Base-by-base conservation (phyloP, 2,888 invertebrate genomes). In the Clitarchus hookeri region DNA sequence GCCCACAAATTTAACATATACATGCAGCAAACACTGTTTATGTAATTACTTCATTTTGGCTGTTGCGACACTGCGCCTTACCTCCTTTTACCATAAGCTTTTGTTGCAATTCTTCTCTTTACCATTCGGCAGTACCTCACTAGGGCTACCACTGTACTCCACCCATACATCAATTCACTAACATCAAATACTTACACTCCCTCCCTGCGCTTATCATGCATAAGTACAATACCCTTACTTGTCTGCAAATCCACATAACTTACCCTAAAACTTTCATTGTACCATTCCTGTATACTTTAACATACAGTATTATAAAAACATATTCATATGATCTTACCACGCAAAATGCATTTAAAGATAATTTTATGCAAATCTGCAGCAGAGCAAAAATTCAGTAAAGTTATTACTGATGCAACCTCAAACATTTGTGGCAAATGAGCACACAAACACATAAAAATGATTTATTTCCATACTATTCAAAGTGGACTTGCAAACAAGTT, bases 1-100 rank as follows among this genome's bases (percentile, higher is more conserved):
- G 82, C 19, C 82, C 82, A 82, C 82, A 82, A 82, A 11, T 13
- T 79, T 84, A 44, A 86, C 86, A 85, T 53, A 86, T 36, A 86
- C 86, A 86, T 86, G 86, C 86, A 86, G 86, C 86, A 86, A 84
- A 86, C 86, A 84, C 25, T 82, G 44, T 86, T 82, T 84, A 44
- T 26, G 26, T 85, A 82, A 44, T 82, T 82, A 65, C 53, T 85
- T 79, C 80, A 48, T 85, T 85, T 80, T 85, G 44, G 86, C 85
- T 86, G 85, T 85, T 84, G 85, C 85, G 27, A 85, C 85, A 86
- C 85, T 85, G 84, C 84, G 36, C 85, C 86, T 86, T 86, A 86
- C 86, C 86, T 86, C 86, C 84, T 85, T 85, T 65, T 78, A 84
- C 82, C 86, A 84, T 84, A 86, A 44, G 86, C 84, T 84, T 80